Base-by-base conservation (phyloP, 2,888 invertebrate species). In the Chironomus riparius region DNA sequence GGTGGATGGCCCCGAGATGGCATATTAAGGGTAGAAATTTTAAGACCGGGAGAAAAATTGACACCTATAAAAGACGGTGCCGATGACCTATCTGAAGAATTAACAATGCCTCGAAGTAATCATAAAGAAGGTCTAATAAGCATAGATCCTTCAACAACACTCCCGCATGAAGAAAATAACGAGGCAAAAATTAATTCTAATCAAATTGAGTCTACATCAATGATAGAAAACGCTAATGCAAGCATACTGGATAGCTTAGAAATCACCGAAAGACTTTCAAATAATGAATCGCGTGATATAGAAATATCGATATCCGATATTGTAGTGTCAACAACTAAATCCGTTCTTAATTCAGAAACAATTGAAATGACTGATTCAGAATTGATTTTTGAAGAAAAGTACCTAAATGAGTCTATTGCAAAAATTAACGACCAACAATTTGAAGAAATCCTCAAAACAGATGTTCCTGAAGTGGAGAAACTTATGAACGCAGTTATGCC, bases 1-100 rank as follows among this genome's bases (percentile, higher is more conserved):
- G 72, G 38, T 2, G 38, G 62, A 18, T 99, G 98, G 98, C 98
- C 98, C 0, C 87, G 95, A 77, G 94, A 97, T 84, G 98, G 98
- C 4, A 95, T 65, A 7, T 56, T 69, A 2, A 86, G 97, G 78
- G 95, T 97, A 13, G 97, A 97, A 85, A 94, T 97, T 80, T 84
- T 92, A 76, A 85, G 89, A 47, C 69, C 68, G 15, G 76, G 56
- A 13, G 69, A 76, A 69, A 69, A 68, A 21, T 56, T 69, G 47
- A 50, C 48, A 15, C 21, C 38, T 1, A 10, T 65, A 24, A 74
- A 68, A 61, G 72, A 72, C 7, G 72, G 72, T 12, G 62, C 38
- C 6, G 72, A 72, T 21, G 72, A 72, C 28, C 4, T 72, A 22
- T 72, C 72, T 48, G 68, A 75, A 50, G 75, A 75, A 12, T 28